phyloP scores from a whole-genome alignment of 2,888 invertebrate genomes.

The Noctua fimbriata region DNA sequence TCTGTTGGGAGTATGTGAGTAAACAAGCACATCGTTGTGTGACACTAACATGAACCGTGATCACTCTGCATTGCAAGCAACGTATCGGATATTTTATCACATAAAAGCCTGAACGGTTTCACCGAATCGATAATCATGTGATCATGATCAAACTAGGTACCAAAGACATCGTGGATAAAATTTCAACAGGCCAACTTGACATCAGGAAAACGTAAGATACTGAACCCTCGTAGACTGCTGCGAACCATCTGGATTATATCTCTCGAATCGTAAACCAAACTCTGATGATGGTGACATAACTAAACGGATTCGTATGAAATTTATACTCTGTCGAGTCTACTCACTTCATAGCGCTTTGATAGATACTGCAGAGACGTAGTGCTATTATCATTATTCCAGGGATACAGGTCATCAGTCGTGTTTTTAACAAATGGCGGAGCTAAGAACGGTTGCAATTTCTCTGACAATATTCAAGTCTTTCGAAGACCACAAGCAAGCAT shows the following conservation, averaged over 20 bases:
- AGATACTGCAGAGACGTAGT: conserved; percentile 31
- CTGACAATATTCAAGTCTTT: background rate
- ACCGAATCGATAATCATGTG: background rate
- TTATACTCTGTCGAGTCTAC: background rate
- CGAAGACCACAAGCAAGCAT: background rate
- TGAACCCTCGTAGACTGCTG: conserved; percentile 12
- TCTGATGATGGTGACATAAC: background rate
- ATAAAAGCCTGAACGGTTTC: background rate
- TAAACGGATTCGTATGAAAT: background rate
- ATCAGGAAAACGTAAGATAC: conserved; percentile 8
- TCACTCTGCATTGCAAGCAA: background rate
- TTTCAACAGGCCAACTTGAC: background rate
- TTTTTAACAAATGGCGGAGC: conserved; percentile 4
- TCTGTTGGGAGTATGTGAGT: conserved; percentile 11
- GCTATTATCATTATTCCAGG: conserved; percentile 18
- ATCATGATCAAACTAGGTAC: background rate
- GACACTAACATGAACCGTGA: background rate
- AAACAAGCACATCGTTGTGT: background rate
- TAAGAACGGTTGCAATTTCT: background rate
- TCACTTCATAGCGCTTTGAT: background rate
- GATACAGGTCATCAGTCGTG: conserved; percentile 9
- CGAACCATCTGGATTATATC: background rate
- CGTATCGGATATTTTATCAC: background rate
- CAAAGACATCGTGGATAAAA: background rate
- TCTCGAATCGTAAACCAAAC: background rate